These are phyloP conservation scores for Boloria euphrosyne DNA, from an alignment of 2,888 invertebrate genomes.

Conservation along the genomic window DNA sequence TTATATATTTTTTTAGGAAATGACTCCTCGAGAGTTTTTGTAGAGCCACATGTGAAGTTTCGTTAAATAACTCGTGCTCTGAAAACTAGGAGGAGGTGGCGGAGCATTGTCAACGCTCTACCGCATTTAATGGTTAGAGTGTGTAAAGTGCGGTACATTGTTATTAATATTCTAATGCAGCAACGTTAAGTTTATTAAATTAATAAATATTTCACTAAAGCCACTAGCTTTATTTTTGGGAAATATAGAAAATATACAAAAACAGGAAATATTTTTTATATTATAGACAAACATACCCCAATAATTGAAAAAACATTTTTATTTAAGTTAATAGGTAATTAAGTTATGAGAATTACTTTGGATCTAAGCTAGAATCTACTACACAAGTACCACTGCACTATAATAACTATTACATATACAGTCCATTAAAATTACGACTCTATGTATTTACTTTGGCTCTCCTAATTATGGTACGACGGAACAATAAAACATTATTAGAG, in stretches of 20 bases:
- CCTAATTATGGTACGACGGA: slow-evolving; percentile 1
- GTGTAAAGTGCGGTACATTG: slow-evolving; percentile 17
- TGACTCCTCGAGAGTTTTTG: slow-evolving; percentile 13
- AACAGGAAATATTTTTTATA: neutral
- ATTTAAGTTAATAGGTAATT: too few species aligned
- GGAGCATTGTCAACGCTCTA: slow-evolving; percentile 11
- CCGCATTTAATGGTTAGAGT: slow-evolving; percentile 4
- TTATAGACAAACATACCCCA: neutral
- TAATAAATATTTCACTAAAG: slow-evolving; percentile 3
- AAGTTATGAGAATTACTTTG: too few species aligned
- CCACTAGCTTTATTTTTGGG: neutral
- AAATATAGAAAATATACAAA: neutral
- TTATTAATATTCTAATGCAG: slow-evolving; percentile 17
- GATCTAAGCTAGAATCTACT: too few species aligned
- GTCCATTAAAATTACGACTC: too few species aligned
- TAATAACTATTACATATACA: too few species aligned
- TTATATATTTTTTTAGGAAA: slow-evolving; percentile 16
- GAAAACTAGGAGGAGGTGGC: neutral
- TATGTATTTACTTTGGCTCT: too few species aligned
- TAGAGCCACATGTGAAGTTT: slow-evolving; percentile 8
- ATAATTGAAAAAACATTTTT: too few species aligned
- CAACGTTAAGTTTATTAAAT: slow-evolving; percentile 17
- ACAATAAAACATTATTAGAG: slow-evolving; percentile 20
- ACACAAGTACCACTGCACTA: too few species aligned
- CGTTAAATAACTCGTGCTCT: neutral